Evolutionary conservation across 35 echinoderm and acorn worm genomes (phyloP), one percentile per base, ranked within the genome.

Genomic region (Anneissia japonica): DNA sequence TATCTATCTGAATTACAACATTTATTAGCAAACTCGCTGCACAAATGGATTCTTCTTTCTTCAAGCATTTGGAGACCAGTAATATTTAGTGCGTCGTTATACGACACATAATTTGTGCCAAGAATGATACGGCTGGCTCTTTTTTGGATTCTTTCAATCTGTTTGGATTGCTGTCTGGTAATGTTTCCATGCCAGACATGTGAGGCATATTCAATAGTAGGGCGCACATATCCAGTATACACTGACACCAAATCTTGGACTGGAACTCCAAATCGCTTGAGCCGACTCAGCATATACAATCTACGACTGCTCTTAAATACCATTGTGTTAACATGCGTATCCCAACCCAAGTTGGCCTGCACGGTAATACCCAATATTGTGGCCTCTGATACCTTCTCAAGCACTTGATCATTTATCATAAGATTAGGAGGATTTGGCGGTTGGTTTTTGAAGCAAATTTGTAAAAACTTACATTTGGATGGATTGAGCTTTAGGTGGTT

Each of bases 231-330:
- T 31, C 81, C 31, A 40, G 38, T 83, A 32, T 83, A 83, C 38
- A 83, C 46, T 32, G 77, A 0, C 36, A 80, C 26, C 29, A 80
- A 35, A 5, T 80, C 77, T 32, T 17, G 35, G 46, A 26, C 81
- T 40, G 38, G 38, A n/a, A 83, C 38, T 40, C 81, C 81, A 83
- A 83, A 83, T 26, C 81, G 26, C 81, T 83, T 83, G 36, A 83
- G 81, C 81, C 26, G 81, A 21, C 81, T 35, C 35, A 83, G 81
- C 81, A 83, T 83, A 83, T 83, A 83, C 81, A 83, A 38, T 83
- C 46, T 83, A 31, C 26, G 39, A 83, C 43, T 82, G 80, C 34
- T n/a, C n/a, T n/a, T n/a, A 33, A 38, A 38, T 19, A 31, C 36
- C 21, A 82, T 82, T 0, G 36, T 31, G 43, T 26, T 64, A 38